Conservation (phyloP, 2,888 invertebrate genomes). For the Melinaea menophilus region DNA sequence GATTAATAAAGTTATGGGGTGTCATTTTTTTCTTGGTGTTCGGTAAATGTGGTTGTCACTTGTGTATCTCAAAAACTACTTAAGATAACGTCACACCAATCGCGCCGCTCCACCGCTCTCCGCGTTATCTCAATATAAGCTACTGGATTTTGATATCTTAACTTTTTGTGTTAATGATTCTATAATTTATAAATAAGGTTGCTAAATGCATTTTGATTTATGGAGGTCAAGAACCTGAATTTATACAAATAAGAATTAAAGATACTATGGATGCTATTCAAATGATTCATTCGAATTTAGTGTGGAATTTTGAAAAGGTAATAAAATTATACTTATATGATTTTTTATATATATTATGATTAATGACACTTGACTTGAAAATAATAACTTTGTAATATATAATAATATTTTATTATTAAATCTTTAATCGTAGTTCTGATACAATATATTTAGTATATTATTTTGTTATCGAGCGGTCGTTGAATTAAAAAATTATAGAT, state of each 20-base stretch:
- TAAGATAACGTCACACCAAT: constrained; percentile 31
- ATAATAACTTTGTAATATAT: no score
- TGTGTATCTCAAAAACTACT: constrained; percentile 28
- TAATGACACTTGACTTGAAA: no score
- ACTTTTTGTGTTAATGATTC: constrained; percentile 8
- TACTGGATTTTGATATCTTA: constrained; percentile 17
- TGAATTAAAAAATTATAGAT: constrained; percentile 20
- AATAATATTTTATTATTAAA: no score
- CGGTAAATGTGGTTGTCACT: constrained; percentile 29
- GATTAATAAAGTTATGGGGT: constrained; percentile 18
- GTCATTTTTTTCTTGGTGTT: constrained; percentile 23
- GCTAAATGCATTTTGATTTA: constrained; percentile 6
- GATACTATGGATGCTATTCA: not conserved
- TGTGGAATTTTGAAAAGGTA: no score
- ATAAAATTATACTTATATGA: no score
- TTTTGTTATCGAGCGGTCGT: constrained; percentile 11
- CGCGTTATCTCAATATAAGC: constrained; percentile 22
- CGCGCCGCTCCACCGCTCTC: constrained; percentile 8
- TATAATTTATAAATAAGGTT: not conserved
- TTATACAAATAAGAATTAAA: not conserved
- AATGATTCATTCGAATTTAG: no score
- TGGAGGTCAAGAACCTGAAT: not conserved
- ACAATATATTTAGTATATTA: no score
- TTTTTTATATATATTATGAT: no score
- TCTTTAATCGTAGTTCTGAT: no score